phyloP scores from a whole-genome alignment of 2,888 invertebrate species.

The Lobophora halterata region DNA sequence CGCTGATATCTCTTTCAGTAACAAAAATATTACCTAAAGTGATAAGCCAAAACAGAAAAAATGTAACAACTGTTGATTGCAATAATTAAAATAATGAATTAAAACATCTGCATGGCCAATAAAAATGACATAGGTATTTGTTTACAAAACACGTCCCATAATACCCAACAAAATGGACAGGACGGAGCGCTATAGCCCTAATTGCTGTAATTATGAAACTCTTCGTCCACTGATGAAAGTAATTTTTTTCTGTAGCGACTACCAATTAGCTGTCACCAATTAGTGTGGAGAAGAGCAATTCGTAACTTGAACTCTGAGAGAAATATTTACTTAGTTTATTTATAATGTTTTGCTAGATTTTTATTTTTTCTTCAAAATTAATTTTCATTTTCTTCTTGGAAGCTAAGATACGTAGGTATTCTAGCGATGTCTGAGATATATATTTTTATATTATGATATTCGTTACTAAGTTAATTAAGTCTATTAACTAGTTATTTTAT shows the following conservation, averaged over 20 bases:
- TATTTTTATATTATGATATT: too few species aligned
- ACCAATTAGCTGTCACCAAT: slow-evolving; percentile 72
- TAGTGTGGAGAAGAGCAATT: slow-evolving; percentile 59
- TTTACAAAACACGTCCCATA: slow-evolving; percentile 64
- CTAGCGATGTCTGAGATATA: too few species aligned
- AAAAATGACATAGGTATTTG: slow-evolving; percentile 56
- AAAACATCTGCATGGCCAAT: slow-evolving; percentile 40
- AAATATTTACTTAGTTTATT: slow-evolving; percentile 37
- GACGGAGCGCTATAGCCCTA: slow-evolving; percentile 59
- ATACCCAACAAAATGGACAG: slow-evolving; percentile 59
- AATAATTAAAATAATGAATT: slow-evolving; percentile 25
- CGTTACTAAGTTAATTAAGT: too few species aligned
- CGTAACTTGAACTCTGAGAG: slow-evolving; percentile 59
- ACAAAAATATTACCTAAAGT: too few species aligned
- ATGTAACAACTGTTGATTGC: too few species aligned
- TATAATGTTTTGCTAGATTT: slow-evolving; percentile 7
- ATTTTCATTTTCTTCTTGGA: too few species aligned
- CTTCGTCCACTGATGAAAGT: slow-evolving; percentile 75
- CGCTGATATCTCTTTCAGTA: too few species aligned
- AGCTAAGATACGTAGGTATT: too few species aligned
- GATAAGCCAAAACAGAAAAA: too few species aligned
- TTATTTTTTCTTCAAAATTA: too few species aligned
- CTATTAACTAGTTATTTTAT: too few species aligned
- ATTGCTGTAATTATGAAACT: slow-evolving; percentile 75
- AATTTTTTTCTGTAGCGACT: slow-evolving; percentile 74